phyloP scores from a whole-genome alignment of 2,797 vertebrate species.

The Silurus lanzhouensis region DNA sequence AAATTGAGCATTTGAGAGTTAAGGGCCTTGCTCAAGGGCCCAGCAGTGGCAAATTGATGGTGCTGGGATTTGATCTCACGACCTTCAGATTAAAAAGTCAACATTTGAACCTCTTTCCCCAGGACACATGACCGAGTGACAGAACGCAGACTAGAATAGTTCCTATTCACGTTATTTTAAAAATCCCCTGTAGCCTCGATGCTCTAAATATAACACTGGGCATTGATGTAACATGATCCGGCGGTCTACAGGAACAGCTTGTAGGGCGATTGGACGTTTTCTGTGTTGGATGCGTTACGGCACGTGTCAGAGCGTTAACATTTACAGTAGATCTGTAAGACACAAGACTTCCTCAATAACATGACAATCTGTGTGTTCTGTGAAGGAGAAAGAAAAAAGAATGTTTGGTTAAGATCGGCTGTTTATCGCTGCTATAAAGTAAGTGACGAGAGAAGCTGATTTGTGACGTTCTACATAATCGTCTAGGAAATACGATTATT shows the following conservation, averaged over 20 bases:
- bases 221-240: background rate
- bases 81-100: too few species aligned
- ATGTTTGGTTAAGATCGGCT: background rate
- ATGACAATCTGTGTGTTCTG: background rate
- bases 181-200: too few species aligned
- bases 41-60: too few species aligned
- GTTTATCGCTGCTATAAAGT: background rate
- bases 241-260: background rate
- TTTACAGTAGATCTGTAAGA: background rate
- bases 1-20: too few species aligned
- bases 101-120: too few species aligned
- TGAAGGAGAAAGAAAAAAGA: background rate
- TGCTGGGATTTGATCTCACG: too few species aligned
- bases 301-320: background rate
- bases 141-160: too few species aligned
- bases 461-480: background rate
- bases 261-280: background rate
- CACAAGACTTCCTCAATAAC: background rate
- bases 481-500: background rate
- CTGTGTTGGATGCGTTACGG: background rate
- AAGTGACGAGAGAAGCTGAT: background rate
- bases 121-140: too few species aligned
- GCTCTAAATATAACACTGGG: too few species aligned
- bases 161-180: too few species aligned
- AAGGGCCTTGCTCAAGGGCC: too few species aligned